Percentiles rank a stretch among this genome's conserved stretches.
These are phyloP conservation scores for Cremastobaeus sp. DNA, from an alignment of 2,888 invertebrate species.

Conservation along the genomic window DNA sequence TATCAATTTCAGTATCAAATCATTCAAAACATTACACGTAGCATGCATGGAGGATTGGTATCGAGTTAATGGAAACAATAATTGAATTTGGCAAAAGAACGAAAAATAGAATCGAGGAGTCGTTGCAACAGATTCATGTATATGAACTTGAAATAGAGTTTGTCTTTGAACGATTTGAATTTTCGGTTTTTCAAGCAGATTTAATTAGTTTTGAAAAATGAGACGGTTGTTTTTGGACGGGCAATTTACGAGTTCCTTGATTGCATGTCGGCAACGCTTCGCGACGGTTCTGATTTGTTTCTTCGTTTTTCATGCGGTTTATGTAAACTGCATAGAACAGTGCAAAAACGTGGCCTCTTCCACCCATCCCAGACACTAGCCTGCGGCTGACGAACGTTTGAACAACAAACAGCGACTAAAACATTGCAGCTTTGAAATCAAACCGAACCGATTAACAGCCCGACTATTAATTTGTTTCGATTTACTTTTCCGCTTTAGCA, in stretches of 20 bases:
- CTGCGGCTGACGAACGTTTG: conserved; percentile 73
- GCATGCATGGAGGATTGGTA: too few species aligned
- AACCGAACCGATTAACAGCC: conserved; percentile 68
- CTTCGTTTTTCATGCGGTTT: conserved; percentile 69
- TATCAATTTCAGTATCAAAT: too few species aligned
- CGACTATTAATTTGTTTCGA: conserved; percentile 68
- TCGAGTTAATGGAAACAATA: conserved; percentile 36
- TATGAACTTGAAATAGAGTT: conserved; percentile 9
- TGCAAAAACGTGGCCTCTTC: conserved; percentile 68
- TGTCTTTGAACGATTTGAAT: conserved; percentile 31
- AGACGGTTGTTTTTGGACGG: conserved; percentile 51
- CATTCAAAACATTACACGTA: too few species aligned
- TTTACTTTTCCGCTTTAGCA: conserved; percentile 58
- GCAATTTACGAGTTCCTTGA: conserved; percentile 69
- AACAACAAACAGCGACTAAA: conserved; percentile 68
- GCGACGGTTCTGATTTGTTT: conserved; percentile 62
- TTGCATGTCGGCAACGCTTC: conserved; percentile 67
- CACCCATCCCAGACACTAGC: conserved; percentile 60
- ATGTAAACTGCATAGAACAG: conserved; percentile 71
- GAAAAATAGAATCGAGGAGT: conserved; percentile 20
- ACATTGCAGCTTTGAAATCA: conserved; percentile 70
- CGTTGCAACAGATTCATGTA: conserved; percentile 22
- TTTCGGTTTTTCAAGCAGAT: conserved; percentile 31
- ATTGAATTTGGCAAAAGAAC: conserved; percentile 36
- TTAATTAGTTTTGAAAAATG: conserved; percentile 51